Conservation (phyloP, 2,888 invertebrate species). For the Notodonta ziczac region DNA sequence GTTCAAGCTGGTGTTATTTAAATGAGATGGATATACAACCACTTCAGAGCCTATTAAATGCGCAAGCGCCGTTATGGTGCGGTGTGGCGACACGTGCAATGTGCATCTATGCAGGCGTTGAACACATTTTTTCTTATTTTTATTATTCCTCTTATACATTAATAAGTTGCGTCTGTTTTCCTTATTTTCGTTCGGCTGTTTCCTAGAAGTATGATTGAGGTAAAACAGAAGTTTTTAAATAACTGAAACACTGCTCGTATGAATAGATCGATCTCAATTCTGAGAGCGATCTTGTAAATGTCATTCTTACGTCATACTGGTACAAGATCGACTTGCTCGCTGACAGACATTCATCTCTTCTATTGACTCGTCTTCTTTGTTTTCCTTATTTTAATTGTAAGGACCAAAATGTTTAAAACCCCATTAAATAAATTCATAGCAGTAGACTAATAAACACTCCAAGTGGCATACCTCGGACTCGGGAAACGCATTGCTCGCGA, state of each 20-base stretch:
- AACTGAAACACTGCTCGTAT: too few species aligned
- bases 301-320: too few species aligned
- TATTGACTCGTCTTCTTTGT: neutral
- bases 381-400: too few species aligned
- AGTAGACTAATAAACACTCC: neutral
- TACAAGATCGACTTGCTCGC: too few species aligned
- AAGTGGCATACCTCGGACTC: neutral
- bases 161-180: too few species aligned
- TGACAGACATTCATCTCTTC: neutral
- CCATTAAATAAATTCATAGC: neutral
- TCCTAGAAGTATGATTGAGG: too few species aligned
- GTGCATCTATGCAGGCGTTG: neutral
- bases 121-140: neutral
- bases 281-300: too few species aligned
- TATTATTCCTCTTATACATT: too few species aligned
- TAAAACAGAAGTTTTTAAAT: too few species aligned
- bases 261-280: too few species aligned
- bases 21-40: neutral
- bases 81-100: conserved; percentile 2
- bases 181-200: too few species aligned
- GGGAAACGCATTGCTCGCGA: neutral
- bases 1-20: conserved; percentile 3
- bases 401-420: neutral
- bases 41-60: conserved; percentile 11
- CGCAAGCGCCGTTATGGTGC: conserved; percentile 12